Evolutionary conservation across 2,113 vertebrate genomes (phyloP).

Genomic region (Drymodes brunneopygia): DNA sequence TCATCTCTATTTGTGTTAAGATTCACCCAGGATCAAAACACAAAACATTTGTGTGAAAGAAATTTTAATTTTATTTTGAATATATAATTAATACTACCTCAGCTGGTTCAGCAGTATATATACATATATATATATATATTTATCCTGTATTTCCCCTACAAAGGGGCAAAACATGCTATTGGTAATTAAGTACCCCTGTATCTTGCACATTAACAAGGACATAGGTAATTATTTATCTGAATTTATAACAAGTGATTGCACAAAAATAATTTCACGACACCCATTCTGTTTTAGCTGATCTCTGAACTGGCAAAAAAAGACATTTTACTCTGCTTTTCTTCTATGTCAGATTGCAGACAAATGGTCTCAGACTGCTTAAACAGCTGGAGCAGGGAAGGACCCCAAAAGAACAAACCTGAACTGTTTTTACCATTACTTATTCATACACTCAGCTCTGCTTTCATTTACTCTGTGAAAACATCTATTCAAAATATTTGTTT

Average conservation of each 20-base stretch:
- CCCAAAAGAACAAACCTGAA: neutral
- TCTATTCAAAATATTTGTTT: slow-evolving; percentile 49
- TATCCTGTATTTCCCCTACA: neutral
- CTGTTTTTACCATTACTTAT: neutral
- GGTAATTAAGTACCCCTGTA: neutral
- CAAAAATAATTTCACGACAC: neutral
- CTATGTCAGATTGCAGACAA: neutral
- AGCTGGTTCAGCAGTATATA: neutral
- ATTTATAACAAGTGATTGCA: neutral
- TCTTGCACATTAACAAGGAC: neutral
- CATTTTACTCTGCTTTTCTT: neutral
- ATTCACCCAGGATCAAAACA: neutral
- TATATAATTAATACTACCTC: neutral
- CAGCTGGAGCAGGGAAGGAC: neutral
- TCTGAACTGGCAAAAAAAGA: neutral
- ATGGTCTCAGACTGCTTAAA: neutral
- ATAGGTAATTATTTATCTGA: neutral
- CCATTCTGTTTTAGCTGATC: neutral
- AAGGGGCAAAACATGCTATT: neutral
- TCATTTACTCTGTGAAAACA: neutral
- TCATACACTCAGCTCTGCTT: neutral
- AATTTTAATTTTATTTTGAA: neutral
- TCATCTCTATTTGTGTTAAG: neutral
- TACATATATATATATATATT: neutral
- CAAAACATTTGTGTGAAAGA: neutral